Conservation (phyloP, 1,140 invertebrate genomes). For the Drosophila gunungcola region DNA sequence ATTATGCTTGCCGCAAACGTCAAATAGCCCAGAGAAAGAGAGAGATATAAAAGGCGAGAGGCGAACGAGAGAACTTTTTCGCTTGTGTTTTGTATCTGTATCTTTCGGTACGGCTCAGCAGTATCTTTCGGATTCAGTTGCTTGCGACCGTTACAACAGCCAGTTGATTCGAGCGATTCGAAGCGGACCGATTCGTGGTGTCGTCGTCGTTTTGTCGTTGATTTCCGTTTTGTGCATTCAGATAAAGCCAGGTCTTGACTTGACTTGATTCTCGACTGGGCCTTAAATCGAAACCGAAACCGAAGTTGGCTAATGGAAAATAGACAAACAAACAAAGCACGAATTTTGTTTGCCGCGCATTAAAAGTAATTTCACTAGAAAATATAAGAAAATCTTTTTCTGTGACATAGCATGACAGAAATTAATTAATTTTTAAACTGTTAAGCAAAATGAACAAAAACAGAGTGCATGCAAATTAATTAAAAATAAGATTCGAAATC, state of each 20-base stretch:
- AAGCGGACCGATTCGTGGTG: slow-evolving; percentile 55
- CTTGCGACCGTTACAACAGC: slow-evolving; percentile 71
- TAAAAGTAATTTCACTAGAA: slow-evolving; percentile 22
- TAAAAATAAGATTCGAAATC: slow-evolving; percentile 42
- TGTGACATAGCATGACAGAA: slow-evolving; percentile 40
- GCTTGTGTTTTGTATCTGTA: slow-evolving; percentile 32
- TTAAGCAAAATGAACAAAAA: slow-evolving; percentile 51
- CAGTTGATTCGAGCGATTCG: slow-evolving; percentile 51
- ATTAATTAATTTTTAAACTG: slow-evolving; percentile 75
- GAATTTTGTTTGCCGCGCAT: slow-evolving; percentile 59
- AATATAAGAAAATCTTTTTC: slow-evolving; percentile 41
- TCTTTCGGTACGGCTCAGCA: slow-evolving; percentile 21
- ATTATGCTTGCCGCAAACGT: slow-evolving; percentile 31
- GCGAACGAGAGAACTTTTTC: slow-evolving; percentile 22
- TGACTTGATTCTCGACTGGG: slow-evolving; percentile 29
- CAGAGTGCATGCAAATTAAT: slow-evolving; percentile 63
- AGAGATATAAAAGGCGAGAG: background rate
- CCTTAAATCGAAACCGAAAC: slow-evolving; percentile 24
- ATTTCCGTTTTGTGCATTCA: slow-evolving; percentile 61
- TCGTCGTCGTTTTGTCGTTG: slow-evolving; percentile 49
- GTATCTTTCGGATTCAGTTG: slow-evolving; percentile 53
- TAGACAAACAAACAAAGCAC: slow-evolving; percentile 44
- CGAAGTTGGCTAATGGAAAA: slow-evolving; percentile 58
- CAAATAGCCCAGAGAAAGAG: background rate
- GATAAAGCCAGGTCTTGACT: slow-evolving; percentile 30